Evolutionary conservation across 2,797 vertebrate genomes (phyloP), one percentile per base, ranked within the genome.

Genomic region (Picus viridis): DNA sequence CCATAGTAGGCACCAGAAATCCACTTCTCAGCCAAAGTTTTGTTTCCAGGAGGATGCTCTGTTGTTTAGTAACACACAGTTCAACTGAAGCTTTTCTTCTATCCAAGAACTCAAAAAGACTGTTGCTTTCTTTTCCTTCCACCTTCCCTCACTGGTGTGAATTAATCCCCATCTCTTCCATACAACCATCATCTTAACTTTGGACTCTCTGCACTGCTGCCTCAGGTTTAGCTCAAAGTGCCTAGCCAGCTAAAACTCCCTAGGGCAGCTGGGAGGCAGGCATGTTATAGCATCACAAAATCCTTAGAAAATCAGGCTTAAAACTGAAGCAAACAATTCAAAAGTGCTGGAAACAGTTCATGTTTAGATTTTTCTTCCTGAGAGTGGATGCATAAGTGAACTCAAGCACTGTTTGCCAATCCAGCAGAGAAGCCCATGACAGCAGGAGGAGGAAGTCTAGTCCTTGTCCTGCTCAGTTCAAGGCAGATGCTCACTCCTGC

Each of bases 131-230:
- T 72, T 76, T 71, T 80, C 30, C 27, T 83, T 61, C 36, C 6
- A 7, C 4, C 57, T 87, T 23, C 79, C 6, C 27, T 81, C 2
- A 0, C 59, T 65, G 26, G 5, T 56, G 56, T 47, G 59, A 29
- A 4, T 72, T 81, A 29, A n/a, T 7, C 53, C 39, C 30, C 6
- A 2, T 24, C 41, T 30, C 70, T 49, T 74, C 19, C 3, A 2
- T 18, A 1, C 24, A 36, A 34, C 43, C 3, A 0, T 47, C 0
- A 0, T 10, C 30, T 69, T 51, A 30, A 36, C 36, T 62, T 73
- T 67, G 72, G 83, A 8, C 23, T 76, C 26, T 29, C 39, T 43
- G 0, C 17, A 53, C 45, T n/a, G 26, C 59, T 82, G 57, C 57
- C 56, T 79, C 71, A 24, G 41, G 3, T 75, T 65, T 83, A 56